A percentile compares a stretch with the other conserved stretches of the same genome.
phyloP scores from a whole-genome alignment of 1,140 invertebrate species.

The Drosophila obscura region DNA sequence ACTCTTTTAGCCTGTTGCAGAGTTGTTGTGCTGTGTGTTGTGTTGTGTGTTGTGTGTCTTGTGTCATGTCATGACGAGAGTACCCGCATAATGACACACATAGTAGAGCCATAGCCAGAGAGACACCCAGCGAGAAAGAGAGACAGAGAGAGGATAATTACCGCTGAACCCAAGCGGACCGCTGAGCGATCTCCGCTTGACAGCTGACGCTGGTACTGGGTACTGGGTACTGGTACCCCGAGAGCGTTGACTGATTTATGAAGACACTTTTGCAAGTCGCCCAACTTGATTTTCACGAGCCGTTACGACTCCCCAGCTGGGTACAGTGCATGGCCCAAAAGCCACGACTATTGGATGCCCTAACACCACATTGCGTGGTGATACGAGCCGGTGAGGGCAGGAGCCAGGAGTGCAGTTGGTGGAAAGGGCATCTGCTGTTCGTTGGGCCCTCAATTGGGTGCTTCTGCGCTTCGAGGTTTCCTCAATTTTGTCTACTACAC shows the following conservation, averaged over 20 bases:
- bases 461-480: not conserved
- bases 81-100: conserved; percentile 34
- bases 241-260: conserved; percentile 55
- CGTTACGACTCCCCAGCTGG: conserved; percentile 36
- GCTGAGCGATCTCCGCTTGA: conserved; percentile 40
- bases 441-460: no score
- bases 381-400: no score
- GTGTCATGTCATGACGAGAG: conserved; percentile 36
- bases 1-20: conserved; percentile 21
- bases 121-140: no score
- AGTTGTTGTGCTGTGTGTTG: no score
- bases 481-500: conserved; percentile 36
- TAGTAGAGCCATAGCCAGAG: not conserved
- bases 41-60: conserved; percentile 2
- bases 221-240: not conserved
- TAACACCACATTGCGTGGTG: not conserved
- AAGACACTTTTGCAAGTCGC: conserved; percentile 59
- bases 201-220: conserved; percentile 42
- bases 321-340: conserved; percentile 2
- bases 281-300: conserved; percentile 54
- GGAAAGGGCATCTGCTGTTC: not conserved
- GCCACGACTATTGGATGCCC: not conserved
- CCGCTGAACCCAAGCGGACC: conserved; percentile 48
- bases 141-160: conserved; percentile 24
- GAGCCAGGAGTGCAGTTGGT: no score